Percentiles rank a stretch among this genome's conserved stretches.
These are phyloP conservation scores for Oreortyx pictus DNA, from an alignment of 2,797 vertebrate species.

Conservation along the genomic window DNA sequence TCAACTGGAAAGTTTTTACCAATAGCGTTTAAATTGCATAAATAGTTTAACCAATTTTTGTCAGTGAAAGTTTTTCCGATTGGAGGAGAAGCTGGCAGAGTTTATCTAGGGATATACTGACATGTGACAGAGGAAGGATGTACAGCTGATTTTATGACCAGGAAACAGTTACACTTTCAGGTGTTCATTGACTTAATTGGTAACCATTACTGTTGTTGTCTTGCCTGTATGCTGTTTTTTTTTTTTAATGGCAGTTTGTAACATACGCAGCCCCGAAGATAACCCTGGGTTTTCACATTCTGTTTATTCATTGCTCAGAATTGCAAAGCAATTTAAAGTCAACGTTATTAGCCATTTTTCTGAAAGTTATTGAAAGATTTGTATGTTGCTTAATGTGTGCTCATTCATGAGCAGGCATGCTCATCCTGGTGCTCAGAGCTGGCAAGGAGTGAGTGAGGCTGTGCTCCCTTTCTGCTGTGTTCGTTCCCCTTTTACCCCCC, in stretches of 20 bases:
- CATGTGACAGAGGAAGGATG: not conserved
- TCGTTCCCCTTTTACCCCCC: fast-evolving
- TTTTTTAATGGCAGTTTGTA: not conserved
- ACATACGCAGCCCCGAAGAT: not conserved
- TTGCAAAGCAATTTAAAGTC: too few relatives aligned
- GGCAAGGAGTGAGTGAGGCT: not conserved
- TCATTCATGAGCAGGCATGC: not conserved
- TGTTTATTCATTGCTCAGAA: not conserved
- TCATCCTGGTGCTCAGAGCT: not conserved
- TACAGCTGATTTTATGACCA: not conserved
- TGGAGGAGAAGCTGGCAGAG: not conserved
- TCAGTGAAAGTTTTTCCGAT: not conserved
- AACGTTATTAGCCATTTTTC: not conserved
- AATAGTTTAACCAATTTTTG: not conserved
- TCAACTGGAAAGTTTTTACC: not conserved
- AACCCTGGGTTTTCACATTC: not conserved
- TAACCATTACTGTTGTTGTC: not conserved
- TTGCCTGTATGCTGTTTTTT: not conserved
- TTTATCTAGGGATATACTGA: not conserved
- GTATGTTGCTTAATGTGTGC: too few relatives aligned
- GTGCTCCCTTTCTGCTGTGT: not conserved
- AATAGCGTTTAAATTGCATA: not conserved
- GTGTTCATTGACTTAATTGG: not conserved
- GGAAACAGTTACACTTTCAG: not conserved
- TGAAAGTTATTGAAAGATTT: not conserved